A percentile compares a stretch with the other conserved stretches of the same genome.
Evolutionary conservation across 1,140 invertebrate genomes (phyloP).

Genomic region (Lordiphosa mommai): DNA sequence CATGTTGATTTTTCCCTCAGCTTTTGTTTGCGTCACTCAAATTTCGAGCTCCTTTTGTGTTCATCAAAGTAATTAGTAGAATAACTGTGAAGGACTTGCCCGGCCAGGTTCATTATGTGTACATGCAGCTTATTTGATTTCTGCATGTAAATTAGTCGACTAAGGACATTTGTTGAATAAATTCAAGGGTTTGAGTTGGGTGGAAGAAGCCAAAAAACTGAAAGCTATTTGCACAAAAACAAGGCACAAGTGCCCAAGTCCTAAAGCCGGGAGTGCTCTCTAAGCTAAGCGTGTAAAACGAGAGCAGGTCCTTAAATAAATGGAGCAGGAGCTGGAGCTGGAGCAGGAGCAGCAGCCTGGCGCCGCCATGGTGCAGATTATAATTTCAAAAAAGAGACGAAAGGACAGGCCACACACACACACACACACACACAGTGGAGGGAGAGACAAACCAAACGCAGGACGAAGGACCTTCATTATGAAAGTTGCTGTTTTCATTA

Average conservation of each 20-base stretch:
- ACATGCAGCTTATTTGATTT: conserved; percentile 73
- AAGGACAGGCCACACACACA: conserved; percentile 33
- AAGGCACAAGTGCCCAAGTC: conserved; percentile 20
- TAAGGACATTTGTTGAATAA: conserved; percentile 69
- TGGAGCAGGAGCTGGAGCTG: conserved; percentile 22
- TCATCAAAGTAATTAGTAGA: conserved; percentile 76
- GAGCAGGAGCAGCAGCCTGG: conserved; percentile 2
- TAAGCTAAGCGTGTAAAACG: conserved; percentile 62
- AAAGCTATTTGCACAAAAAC: conserved; percentile 45
- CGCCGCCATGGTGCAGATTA: conserved; percentile 71
- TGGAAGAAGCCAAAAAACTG: conserved; percentile 53
- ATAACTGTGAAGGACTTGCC: conserved; percentile 49
- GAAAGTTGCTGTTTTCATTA: conserved; percentile 78
- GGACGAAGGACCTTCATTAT: conserved; percentile 64
- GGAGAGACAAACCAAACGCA: conserved; percentile 6
- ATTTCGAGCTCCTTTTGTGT: conserved; percentile 63
- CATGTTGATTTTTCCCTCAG: conserved; percentile 42
- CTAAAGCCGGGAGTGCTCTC: conserved; percentile 25
- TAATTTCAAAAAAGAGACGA: conserved; percentile 78
- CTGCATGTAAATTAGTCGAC: conserved; percentile 73
- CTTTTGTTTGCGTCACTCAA: conserved; percentile 67
- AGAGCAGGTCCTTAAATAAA: conserved; percentile 67
- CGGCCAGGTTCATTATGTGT: conserved; percentile 53
- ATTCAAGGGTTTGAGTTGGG: conserved; percentile 38
- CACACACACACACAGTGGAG: conserved; percentile 27